These are phyloP conservation scores for Scaptomyza flava DNA, from an alignment of 2,888 invertebrate species.

Conservation along the genomic window DNA sequence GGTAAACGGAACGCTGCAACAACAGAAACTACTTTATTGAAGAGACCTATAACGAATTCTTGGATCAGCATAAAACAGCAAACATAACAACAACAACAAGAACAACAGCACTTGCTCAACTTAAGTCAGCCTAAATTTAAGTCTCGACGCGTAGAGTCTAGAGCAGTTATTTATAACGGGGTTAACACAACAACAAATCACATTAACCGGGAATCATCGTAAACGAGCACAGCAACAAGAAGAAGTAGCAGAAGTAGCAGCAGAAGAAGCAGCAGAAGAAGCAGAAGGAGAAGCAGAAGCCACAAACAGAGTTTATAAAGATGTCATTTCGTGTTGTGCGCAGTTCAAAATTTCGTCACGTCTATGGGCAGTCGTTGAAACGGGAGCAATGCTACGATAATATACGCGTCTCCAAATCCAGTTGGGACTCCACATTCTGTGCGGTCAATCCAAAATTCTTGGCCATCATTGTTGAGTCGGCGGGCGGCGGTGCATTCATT, in stretches of 20 bases:
- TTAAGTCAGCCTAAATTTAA: constrained; percentile 23
- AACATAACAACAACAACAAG: constrained; percentile 8
- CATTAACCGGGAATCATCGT: constrained; percentile 4
- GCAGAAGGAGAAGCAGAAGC: constrained; percentile 1
- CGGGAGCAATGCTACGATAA: constrained; percentile 99
- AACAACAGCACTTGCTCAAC: constrained; percentile 3
- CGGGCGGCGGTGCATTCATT: constrained; percentile 98
- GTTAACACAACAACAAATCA: constrained; percentile 10
- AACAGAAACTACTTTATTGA: constrained; percentile 2
- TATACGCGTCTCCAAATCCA: constrained; percentile 97
- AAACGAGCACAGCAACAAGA: constrained; percentile 18
- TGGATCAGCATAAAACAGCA: constrained; percentile 9
- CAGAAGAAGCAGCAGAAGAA: background rate
- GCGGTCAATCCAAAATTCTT: constrained; percentile 99
- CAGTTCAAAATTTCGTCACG: constrained; percentile 99
- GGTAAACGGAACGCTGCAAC: constrained; percentile 33
- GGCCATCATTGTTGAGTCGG: constrained; percentile 98
- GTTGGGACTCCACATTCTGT: constrained; percentile 99
- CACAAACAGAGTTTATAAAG: constrained; percentile 79
- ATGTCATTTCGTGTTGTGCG: constrained; percentile 99
- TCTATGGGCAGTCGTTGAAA: constrained; percentile 93
- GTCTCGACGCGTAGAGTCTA: constrained; percentile 1
- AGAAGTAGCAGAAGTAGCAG: background rate
- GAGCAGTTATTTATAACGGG: constrained; percentile 34
- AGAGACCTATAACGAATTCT: constrained; percentile 17